Evolutionary conservation across 2,888 invertebrate genomes (phyloP).

Genomic region (Aleiodes testaceus): DNA sequence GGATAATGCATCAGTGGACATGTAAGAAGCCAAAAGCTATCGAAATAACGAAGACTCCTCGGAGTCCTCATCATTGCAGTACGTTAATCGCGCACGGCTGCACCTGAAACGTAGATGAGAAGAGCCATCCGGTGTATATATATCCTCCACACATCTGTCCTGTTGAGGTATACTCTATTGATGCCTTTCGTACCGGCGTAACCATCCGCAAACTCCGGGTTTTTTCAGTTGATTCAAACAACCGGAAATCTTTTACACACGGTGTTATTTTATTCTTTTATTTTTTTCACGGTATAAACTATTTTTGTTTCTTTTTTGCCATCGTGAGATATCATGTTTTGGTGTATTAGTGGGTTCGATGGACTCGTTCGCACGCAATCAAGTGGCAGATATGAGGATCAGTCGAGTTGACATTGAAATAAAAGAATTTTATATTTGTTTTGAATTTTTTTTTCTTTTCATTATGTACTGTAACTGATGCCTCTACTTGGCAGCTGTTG

Average conservation of each 20-base stretch:
- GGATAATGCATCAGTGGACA: conserved; percentile 45
- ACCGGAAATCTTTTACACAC: conserved; percentile 55
- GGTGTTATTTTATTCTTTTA: not conserved
- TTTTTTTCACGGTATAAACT: conserved; percentile 1
- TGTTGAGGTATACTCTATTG: conserved; percentile 54
- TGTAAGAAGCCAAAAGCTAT: conserved; percentile 58
- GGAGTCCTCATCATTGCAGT: conserved; percentile 59
- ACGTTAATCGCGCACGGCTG: conserved; percentile 65
- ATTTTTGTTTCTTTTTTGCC: conserved; percentile 6
- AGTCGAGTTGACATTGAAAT: conserved; percentile 11
- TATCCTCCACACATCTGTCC: conserved; percentile 54
- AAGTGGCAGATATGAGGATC: conserved; percentile 31
- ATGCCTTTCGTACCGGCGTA: conserved; percentile 50
- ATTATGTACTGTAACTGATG: not conserved
- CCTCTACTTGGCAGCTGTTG: not conserved
- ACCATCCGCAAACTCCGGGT: not conserved
- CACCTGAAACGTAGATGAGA: conserved; percentile 57
- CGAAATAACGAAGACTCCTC: conserved; percentile 67
- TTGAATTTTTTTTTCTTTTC: conserved; percentile 7
- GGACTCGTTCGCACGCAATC: conserved; percentile 33
- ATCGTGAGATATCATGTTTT: conserved; percentile 32
- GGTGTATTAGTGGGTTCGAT: conserved; percentile 31
- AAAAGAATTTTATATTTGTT: conserved; percentile 16
- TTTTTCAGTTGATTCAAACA: conserved; percentile 56
- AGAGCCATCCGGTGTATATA: conserved; percentile 11